These are phyloP conservation scores for Pollenia labialis DNA, from an alignment of 2,888 invertebrate genomes.

Conservation along the genomic window DNA sequence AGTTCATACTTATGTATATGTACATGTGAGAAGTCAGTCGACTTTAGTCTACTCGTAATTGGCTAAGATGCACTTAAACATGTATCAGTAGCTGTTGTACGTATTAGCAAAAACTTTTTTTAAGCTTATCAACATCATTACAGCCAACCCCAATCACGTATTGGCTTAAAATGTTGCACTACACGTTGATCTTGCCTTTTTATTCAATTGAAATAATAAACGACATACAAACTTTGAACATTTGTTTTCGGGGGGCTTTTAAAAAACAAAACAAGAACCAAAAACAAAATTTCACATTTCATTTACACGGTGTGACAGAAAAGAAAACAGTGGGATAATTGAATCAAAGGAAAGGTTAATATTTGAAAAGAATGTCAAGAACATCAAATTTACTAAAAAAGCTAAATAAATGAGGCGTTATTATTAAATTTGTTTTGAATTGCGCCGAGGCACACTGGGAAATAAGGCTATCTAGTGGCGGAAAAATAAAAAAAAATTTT, in stretches of 20 bases:
- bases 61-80: slow-evolving; percentile 36
- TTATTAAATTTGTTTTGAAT: no score
- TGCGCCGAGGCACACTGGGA: no score
- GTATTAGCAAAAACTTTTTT: slow-evolving; percentile 27
- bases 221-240: slow-evolving; percentile 25
- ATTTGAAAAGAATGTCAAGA: background rate
- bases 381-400: no score
- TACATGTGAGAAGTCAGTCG: slow-evolving; percentile 13
- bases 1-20: slow-evolving; percentile 29
- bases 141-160: slow-evolving; percentile 72
- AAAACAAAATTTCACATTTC: slow-evolving; percentile 56
- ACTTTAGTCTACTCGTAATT: background rate
- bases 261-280: slow-evolving; percentile 21
- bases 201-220: slow-evolving; percentile 45
- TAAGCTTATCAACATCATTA: slow-evolving; percentile 70
- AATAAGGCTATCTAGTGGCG: no score
- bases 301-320: slow-evolving; percentile 13
- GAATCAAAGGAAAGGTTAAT: background rate
- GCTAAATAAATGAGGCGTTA: no score
- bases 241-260: slow-evolving; percentile 43
- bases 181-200: slow-evolving; percentile 31
- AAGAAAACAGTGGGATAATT: slow-evolving; percentile 19
- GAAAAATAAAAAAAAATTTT: no score
- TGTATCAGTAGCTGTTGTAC: slow-evolving; percentile 41
- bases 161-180: slow-evolving; percentile 58